Conservation (phyloP, 2,797 vertebrate species). For the Platalea minor region DNA sequence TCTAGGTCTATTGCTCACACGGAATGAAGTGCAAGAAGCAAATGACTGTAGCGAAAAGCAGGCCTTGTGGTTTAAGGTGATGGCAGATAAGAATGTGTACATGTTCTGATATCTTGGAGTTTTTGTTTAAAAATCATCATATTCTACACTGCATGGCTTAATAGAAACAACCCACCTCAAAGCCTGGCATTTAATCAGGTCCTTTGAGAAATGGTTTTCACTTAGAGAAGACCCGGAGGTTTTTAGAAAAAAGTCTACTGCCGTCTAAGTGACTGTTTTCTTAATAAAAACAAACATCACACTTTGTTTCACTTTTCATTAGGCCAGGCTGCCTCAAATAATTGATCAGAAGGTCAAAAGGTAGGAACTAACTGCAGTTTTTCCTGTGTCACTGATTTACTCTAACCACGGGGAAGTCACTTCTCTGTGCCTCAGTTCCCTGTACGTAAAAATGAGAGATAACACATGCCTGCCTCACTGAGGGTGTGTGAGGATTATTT, state of each 20-base stretch:
- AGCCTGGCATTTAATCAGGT: neutral
- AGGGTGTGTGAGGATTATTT: neutral
- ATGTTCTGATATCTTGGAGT: neutral
- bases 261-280: neutral
- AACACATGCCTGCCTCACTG: neutral
- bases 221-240: neutral
- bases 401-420: neutral
- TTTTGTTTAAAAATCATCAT: neutral
- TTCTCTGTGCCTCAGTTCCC: neutral
- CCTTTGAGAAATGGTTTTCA: neutral
- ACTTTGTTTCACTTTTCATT: neutral
- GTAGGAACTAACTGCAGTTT: neutral
- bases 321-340: neutral
- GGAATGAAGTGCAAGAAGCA: neutral
- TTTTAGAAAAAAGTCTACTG: neutral
- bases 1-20: neutral
- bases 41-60: neutral
- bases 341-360: neutral
- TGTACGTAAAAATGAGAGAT: neutral
- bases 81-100: neutral
- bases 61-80: neutral
- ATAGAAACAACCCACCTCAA: neutral
- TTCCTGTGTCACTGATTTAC: neutral
- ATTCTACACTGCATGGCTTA: neutral
- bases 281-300: neutral